Percentiles rank a stretch among this genome's conserved stretches.
These are phyloP conservation scores for Hemaris fuciformis DNA, from an alignment of 2,888 invertebrate genomes.

Conservation along the genomic window DNA sequence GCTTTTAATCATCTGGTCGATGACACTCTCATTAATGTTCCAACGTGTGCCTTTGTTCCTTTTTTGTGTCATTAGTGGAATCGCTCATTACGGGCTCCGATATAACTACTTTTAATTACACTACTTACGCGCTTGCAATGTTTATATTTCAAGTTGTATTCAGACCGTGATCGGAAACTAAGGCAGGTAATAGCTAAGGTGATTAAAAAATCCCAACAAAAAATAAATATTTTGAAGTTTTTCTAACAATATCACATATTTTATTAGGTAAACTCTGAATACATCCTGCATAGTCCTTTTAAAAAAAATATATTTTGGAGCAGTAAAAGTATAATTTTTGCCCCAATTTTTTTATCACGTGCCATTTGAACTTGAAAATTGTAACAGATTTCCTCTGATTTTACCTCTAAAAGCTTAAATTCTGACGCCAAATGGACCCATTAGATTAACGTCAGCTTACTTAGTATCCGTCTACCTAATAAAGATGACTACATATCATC, in stretches of 20 bases:
- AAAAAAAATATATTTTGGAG: not conserved
- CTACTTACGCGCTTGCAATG: not conserved
- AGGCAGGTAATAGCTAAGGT: too few relatives aligned
- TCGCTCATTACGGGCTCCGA: not conserved
- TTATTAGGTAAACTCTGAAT: too few relatives aligned
- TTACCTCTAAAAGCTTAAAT: not conserved
- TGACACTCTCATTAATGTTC: slow-evolving; percentile 5
- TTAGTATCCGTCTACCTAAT: not conserved
- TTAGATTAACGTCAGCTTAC: not conserved
- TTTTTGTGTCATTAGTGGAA: not conserved
- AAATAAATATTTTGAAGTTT: too few relatives aligned
- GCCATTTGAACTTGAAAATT: not conserved
- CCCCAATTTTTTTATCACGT: not conserved
- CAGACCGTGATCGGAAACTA: too few relatives aligned
- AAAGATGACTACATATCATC: not conserved
- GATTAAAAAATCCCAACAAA: too few relatives aligned
- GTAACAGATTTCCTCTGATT: not conserved
- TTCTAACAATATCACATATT: too few relatives aligned
- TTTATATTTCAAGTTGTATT: not conserved
- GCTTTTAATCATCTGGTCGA: slow-evolving; percentile 10
- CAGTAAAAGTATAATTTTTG: not conserved
- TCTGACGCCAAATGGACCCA: not conserved
- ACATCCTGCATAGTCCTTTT: too few relatives aligned
- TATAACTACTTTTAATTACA: slow-evolving; percentile 5
- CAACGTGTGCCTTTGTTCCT: slow-evolving; percentile 10